A percentile compares a stretch with the other conserved stretches of the same genome.
Conservation (phyloP, 2,797 vertebrate species). For the Bufotes viridis region DNA sequence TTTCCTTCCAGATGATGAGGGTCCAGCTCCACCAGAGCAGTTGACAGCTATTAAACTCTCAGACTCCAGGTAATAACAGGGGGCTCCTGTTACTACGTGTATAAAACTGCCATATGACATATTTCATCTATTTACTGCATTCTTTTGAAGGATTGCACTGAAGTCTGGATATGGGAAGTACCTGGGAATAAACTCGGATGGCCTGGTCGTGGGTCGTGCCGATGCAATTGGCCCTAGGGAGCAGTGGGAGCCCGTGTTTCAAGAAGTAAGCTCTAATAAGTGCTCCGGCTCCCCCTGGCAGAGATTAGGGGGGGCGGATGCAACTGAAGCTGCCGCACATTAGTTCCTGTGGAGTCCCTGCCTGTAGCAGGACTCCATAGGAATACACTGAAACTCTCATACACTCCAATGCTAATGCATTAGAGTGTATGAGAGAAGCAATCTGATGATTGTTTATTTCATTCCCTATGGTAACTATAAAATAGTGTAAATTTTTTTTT, state of each 20-base stretch:
- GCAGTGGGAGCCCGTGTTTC: constrained; percentile 96
- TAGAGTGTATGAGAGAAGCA: too few species aligned
- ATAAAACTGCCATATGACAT: background rate
- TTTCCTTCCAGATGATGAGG: constrained; percentile 83
- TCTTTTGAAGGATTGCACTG: constrained; percentile 84
- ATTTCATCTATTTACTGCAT: background rate
- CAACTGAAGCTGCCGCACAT: too few species aligned
- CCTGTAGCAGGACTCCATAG: too few species aligned
- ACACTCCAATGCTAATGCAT: too few species aligned
- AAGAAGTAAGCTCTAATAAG: constrained; percentile 78
- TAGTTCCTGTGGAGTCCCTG: too few species aligned
- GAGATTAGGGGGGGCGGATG: too few species aligned
- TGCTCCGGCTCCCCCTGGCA: too few species aligned
- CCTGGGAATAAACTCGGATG: constrained; percentile 92
- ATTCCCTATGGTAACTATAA: too few species aligned
- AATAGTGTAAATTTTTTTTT: too few species aligned
- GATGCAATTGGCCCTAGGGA: constrained; percentile 97
- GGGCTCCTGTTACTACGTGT: too few species aligned
- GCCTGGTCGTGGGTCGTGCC: constrained; percentile 91
- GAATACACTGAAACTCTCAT: too few species aligned
- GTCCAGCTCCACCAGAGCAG: constrained; percentile 94
- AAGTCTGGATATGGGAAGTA: constrained; percentile 99
- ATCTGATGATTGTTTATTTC: too few species aligned
- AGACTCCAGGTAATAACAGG: constrained; percentile 84
- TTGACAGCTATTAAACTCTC: constrained; percentile 94